Percentiles rank a stretch among this genome's conserved stretches.
Evolutionary conservation across 2,797 vertebrate genomes (phyloP).

Genomic region (Micromesistius poutassou): DNA sequence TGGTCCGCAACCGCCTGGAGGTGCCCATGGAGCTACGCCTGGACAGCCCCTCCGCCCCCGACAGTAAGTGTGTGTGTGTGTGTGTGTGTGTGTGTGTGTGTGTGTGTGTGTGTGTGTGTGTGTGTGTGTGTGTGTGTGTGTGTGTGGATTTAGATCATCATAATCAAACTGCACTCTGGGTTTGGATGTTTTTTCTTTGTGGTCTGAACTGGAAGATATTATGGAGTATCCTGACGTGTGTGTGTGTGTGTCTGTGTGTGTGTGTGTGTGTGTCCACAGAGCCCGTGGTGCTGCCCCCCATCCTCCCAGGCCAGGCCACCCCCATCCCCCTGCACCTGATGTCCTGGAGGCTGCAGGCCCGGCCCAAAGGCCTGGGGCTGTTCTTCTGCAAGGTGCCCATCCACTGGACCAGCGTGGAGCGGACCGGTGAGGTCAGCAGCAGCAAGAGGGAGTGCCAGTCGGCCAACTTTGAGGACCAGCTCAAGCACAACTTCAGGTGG

Average conservation of each 20-base stretch:
- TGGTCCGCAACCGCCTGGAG: slow-evolving; percentile 91
- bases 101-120: slow-evolving; percentile 35
- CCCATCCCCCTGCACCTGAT: slow-evolving; percentile 93
- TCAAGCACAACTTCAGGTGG: slow-evolving; percentile 88
- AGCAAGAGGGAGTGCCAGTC: slow-evolving; percentile 93
- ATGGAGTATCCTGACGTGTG: background rate
- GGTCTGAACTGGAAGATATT: background rate
- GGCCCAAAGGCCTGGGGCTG: slow-evolving; percentile 88
- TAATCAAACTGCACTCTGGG: background rate
- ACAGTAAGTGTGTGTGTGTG: slow-evolving; percentile 77
- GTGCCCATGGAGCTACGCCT: slow-evolving; percentile 90
- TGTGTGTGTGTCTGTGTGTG: background rate
- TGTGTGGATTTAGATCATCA: background rate
- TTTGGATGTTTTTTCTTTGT: too few relatives aligned
- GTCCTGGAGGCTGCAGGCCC: slow-evolving; percentile 92
- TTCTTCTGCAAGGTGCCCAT: slow-evolving; percentile 96
- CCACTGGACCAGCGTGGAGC: slow-evolving; percentile 92
- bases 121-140: background rate
- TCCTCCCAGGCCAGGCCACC: slow-evolving; percentile 87
- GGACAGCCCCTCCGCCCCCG: slow-evolving; percentile 95
- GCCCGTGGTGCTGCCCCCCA: slow-evolving; percentile 89
- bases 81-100: background rate
- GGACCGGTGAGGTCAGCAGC: slow-evolving; percentile 84
- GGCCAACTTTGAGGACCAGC: slow-evolving; percentile 82
- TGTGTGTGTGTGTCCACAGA: slow-evolving; percentile 68